Percentiles rank a stretch among this genome's conserved stretches.
Evolutionary conservation across 2,888 invertebrate species (phyloP).

Genomic region (Abscondita cerata): DNA sequence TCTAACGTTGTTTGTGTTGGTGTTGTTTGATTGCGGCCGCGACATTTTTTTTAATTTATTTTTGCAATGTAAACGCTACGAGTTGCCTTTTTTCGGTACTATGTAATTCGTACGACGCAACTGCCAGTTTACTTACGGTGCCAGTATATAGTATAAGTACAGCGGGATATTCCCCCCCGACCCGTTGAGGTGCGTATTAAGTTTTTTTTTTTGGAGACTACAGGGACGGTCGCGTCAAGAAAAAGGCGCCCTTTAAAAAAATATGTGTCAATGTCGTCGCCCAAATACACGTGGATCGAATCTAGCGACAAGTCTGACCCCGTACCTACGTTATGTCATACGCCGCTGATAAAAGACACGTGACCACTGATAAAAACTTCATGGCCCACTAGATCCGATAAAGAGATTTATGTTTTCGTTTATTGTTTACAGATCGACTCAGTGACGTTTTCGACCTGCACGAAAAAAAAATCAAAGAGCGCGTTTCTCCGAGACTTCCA

Average conservation of each 20-base stretch:
- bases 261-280: not conserved
- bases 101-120: too few species aligned
- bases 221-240: too few species aligned
- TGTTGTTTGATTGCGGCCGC: conserved; percentile 23
- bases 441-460: too few species aligned
- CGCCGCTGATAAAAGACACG: conserved; percentile 25
- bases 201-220: not conserved
- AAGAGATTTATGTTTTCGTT: not conserved
- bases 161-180: too few species aligned
- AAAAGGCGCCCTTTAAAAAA: not conserved
- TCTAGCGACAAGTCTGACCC: conserved; percentile 10
- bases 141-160: too few species aligned
- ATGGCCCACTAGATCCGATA: conserved; percentile 20
- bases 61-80: conserved; percentile 32
- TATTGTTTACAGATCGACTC: not conserved
- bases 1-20: conserved; percentile 29
- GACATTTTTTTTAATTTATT: too few species aligned
- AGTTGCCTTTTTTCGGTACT: conserved; percentile 30
- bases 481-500: not conserved
- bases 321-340: conserved; percentile 16
- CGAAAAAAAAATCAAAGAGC: too few species aligned
- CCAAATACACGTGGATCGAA: too few species aligned
- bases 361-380: conserved; percentile 25
- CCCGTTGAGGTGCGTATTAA: not conserved
- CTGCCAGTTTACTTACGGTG: too few species aligned